Base-by-base conservation (phyloP, 2,797 vertebrate genomes). In the Neosilurus hyrtlii region DNA sequence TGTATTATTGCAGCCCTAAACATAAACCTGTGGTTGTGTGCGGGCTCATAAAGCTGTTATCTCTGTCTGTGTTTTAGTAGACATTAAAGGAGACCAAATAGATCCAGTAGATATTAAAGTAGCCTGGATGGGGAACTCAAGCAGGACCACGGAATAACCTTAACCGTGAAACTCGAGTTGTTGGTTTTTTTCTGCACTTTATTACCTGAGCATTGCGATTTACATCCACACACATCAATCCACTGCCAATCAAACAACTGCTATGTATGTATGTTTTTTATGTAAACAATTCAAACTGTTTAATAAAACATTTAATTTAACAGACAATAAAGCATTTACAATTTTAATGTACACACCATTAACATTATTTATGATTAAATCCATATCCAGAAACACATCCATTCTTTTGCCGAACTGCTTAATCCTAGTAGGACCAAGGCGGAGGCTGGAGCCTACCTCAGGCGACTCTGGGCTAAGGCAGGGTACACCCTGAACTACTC, bases 151-250 rank as follows among this genome's bases (percentile, higher is more conserved):
- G 8, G 37, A 51, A 78, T 37, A 72, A 51, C 2, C 8, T 62
- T 16, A 1, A 63, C 57, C 5, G 0, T 24, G 35, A 76, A 76
- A n/a, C 56, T 62, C 24, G 22, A 56, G 2, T 14, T 7, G 10
- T 59, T 56, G 43, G 49, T 62, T 16, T 54, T 72, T 86, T 83
- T 83, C 89, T 91, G 94, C 95, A 95, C 95, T 95, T 95, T 95
- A 95, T 86, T 79, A 74, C 88, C 63, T 83, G 83, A 87, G 82
- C 87, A 87, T 83, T 86, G 87, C 85, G 85, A 86, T 86, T 83
- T 88, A 87, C 87, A 30, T n/a, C n/a, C 67, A n/a, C 81, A 52
- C 30, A 79, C 20, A 37, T 52, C 70, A 24, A 35, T 71, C 51
- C 78, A 73, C 79, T 71, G 30, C 73, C 61, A 76, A 79, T 83